These are phyloP conservation scores for Hanleya hanleyi DNA, from an alignment of 2,888 invertebrate genomes.

Conservation along the genomic window DNA sequence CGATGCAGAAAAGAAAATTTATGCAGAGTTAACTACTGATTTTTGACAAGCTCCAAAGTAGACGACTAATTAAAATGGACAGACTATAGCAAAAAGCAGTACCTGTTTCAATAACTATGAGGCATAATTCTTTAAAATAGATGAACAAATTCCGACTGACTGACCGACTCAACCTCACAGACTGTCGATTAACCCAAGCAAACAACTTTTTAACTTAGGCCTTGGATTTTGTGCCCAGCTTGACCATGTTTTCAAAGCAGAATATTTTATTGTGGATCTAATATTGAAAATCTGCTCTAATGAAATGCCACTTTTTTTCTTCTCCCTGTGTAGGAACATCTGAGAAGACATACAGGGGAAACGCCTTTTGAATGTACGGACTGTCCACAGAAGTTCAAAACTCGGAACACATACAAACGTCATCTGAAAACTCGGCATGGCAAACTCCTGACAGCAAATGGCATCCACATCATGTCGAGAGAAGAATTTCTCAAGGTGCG, in stretches of 20 bases:
- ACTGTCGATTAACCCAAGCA: not conserved
- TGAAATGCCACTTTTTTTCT: slow-evolving; percentile 6
- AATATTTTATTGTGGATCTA: not conserved
- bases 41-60: too few species aligned
- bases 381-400: slow-evolving; percentile 76
- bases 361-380: slow-evolving; percentile 69
- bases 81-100: too few species aligned
- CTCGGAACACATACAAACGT: slow-evolving; percentile 78
- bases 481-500: slow-evolving; percentile 69
- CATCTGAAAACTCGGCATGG: slow-evolving; percentile 78
- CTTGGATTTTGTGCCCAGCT: not conserved
- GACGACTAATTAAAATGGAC: too few species aligned
- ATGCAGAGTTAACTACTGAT: too few species aligned
- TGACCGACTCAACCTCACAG: too few species aligned
- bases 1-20: too few species aligned
- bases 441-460: slow-evolving; percentile 77
- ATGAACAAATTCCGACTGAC: too few species aligned
- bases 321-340: slow-evolving; percentile 73
- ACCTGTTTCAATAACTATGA: too few species aligned
- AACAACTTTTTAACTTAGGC: not conserved
- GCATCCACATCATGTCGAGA: slow-evolving; percentile 74
- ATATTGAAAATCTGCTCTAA: not conserved
- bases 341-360: slow-evolving; percentile 75
- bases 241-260: not conserved
- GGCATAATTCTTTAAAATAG: too few species aligned